Base-by-base conservation (phyloP, 2,797 vertebrate genomes). In the Cossypha caffra region DNA sequence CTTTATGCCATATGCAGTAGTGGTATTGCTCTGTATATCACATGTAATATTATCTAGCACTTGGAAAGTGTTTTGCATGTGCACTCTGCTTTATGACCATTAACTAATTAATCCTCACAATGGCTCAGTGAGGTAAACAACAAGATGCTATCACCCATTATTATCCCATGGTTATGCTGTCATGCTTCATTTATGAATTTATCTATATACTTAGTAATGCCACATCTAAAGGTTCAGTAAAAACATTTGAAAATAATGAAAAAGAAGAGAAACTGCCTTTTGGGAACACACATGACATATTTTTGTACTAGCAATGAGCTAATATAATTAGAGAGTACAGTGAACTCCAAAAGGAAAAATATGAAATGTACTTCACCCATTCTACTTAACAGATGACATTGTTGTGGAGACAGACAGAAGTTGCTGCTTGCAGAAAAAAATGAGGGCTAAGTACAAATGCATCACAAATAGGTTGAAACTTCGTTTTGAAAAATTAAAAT, bases 41-140 rank as follows among this genome's bases (percentile, higher is more conserved):
- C 69, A 72, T 81, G 72, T 90, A 90, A 90, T 93, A 93, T 74
- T 92, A 91, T 86, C 84, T 77, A 94, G 84, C 92, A 88, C 86
- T 95, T 91, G 55, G 77, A 90, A 96, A 93, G 54, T 80, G 82
- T 77, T 95, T 91, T 91, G 83, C 66, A 35, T 78, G 87, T 92
- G 74, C 78, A 55, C 76, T 92, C 75, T 90, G 81, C 66, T 96
- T 96, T 95, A 89, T 93, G 89, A 66, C 84, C 94, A 95, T 94
- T 93, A 94, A 91, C 89, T 97, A 96, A 96, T 95, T 96, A 96
- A 92, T 94, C 78, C 86, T 95, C 42, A 88, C 95, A 95, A 58
- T 82, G 76, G 33, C 63, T 96, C 81, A 45, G 47, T 62, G 89
- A 88, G 64, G 89, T 94, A 93, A 94, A 82, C 93, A 93, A 79